Conservation (phyloP, 2,888 invertebrate species). For the Incurvaria masculella region DNA sequence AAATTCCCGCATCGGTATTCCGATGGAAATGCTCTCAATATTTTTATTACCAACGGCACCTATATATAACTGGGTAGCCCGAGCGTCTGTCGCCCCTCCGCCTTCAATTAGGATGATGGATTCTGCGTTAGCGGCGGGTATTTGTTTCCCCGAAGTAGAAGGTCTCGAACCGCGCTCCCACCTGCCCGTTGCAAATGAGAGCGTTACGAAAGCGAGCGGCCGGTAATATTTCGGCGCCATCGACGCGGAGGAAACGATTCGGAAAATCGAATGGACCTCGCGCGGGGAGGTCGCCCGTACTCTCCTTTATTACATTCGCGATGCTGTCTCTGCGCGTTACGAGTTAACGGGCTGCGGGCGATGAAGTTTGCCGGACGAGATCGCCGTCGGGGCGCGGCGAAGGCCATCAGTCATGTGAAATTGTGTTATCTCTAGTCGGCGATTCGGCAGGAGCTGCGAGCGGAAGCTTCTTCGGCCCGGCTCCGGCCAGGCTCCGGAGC, state of each 20-base stretch:
- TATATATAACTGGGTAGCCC: neutral
- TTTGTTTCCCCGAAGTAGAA: neutral
- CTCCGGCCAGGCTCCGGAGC: neutral
- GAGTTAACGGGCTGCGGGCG: neutral
- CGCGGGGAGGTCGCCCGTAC: neutral
- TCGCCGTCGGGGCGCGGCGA: neutral
- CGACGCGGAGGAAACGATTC: slow-evolving; percentile 39
- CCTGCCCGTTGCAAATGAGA: neutral
- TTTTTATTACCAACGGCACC: too few relatives aligned
- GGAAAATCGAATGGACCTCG: slow-evolving; percentile 44
- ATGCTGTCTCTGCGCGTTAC: neutral
- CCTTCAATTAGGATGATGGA: neutral
- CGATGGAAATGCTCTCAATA: too few relatives aligned
- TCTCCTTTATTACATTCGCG: neutral
- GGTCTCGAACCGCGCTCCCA: neutral
- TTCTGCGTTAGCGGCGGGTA: neutral
- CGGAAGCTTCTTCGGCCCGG: neutral
- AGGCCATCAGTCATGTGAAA: neutral
- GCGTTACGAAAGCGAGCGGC: neutral
- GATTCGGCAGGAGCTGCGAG: neutral
- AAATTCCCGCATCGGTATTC: too few relatives aligned
- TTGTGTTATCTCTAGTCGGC: neutral
- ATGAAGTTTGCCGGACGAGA: too few relatives aligned
- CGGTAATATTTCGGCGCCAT: slow-evolving; percentile 17
- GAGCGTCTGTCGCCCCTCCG: neutral